Evolutionary conservation across 1,140 invertebrate genomes (phyloP).

Genomic region (Cryptotermes secundus): DNA sequence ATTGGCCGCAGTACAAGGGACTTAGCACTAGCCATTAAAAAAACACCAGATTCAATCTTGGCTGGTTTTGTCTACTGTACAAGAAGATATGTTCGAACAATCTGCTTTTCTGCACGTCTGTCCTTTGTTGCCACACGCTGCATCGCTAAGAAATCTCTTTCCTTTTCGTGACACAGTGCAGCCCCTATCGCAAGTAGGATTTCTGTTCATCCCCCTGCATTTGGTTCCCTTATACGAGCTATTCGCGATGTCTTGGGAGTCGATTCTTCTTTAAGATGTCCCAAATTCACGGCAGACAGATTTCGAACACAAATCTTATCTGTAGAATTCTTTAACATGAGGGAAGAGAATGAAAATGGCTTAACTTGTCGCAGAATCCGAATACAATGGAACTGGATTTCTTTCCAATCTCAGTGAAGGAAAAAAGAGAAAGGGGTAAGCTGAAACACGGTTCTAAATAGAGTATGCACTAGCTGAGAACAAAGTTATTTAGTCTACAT

Average conservation of each 20-base stretch:
- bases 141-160: background rate
- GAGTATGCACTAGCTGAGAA: no score
- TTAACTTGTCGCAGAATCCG: background rate
- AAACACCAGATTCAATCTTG: no score
- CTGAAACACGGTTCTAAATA: no score
- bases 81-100: no score
- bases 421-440: no score
- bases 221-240: background rate
- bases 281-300: background rate
- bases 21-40: no score
- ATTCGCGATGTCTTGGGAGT: background rate
- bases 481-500: no score
- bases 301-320: background rate
- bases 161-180: background rate
- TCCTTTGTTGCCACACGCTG: background rate
- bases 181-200: background rate
- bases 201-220: background rate
- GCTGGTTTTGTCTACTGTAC: no score
- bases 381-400: background rate
- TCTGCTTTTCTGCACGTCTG: no score
- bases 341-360: background rate
- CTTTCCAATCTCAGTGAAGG: background rate
- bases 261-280: background rate
- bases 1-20: no score
- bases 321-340: background rate